A percentile compares a stretch with the other conserved stretches of the same genome.
phyloP scores from a whole-genome alignment of 2,113 vertebrate genomes.

The Lycocorax pyrrhopterus region DNA sequence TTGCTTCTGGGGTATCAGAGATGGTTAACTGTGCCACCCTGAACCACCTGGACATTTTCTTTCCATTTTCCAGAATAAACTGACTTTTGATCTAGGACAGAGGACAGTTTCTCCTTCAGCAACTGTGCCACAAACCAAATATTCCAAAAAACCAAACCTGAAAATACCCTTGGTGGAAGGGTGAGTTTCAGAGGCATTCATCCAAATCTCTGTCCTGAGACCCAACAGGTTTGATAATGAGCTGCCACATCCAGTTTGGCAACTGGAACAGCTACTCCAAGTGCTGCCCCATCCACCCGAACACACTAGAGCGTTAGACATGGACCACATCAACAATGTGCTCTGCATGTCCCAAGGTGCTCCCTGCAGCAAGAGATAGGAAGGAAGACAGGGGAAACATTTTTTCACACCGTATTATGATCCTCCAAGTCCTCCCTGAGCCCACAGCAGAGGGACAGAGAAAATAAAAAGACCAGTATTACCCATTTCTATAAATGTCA shows the following conservation, averaged over 20 bases:
- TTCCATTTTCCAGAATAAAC: neutral
- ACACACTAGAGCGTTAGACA: neutral
- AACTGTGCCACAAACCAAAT: neutral
- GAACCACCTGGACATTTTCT: neutral
- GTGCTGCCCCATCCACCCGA: neutral
- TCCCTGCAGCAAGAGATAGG: neutral
- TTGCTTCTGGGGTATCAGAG: neutral
- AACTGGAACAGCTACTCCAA: neutral
- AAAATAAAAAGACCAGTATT: neutral
- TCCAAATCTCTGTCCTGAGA: neutral
- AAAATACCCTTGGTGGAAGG: neutral
- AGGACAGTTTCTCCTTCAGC: neutral
- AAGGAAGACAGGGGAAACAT: neutral
- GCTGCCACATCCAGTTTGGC: neutral
- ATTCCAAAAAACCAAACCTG: neutral
- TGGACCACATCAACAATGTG: rapidly evolving
- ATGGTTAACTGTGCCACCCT: neutral
- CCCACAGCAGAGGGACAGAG: rapidly evolving
- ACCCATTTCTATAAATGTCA: neutral
- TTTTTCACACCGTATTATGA: neutral
- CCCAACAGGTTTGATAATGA: neutral
- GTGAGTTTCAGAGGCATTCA: neutral
- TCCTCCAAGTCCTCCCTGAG: neutral
- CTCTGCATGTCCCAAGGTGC: neutral
- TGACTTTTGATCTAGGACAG: neutral